These are phyloP conservation scores for Campylomormyrus tamandua DNA, from an alignment of 2,113 vertebrate species.

Conservation along the genomic window DNA sequence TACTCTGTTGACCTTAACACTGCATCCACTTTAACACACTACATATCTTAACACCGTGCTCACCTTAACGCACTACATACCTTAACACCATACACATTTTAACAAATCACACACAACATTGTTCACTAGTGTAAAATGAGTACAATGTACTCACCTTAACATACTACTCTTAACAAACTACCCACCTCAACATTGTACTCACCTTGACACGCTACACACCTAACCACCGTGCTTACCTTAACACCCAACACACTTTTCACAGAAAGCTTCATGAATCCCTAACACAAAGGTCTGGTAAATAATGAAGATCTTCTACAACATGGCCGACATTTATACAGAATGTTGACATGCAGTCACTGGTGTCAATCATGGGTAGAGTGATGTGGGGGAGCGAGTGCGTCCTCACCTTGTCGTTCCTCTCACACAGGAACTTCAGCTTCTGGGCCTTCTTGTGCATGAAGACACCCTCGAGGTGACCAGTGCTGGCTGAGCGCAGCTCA, in stretches of 20 bases:
- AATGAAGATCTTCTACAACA: background rate
- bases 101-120: background rate
- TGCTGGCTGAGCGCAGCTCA: conserved; percentile 79
- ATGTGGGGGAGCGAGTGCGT: background rate
- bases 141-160: background rate
- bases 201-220: background rate
- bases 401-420: conserved; percentile 91
- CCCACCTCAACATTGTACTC: background rate
- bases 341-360: background rate
- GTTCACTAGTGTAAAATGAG: background rate
- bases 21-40: background rate
- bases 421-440: conserved; percentile 91
- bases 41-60: background rate
- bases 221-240: background rate
- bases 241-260: background rate
- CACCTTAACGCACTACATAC: background rate
- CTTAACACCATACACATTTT: background rate
- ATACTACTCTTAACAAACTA: background rate
- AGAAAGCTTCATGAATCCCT: background rate
- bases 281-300: background rate
- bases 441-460: conserved; percentile 95
- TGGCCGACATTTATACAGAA: background rate
- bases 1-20: background rate
- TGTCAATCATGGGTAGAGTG: background rate
- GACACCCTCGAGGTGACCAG: conserved; percentile 79